Evolutionary conservation across 2,888 invertebrate species (phyloP), one percentile per base, ranked within the genome.

Genomic region (Ashinkailepas kermadecensis): DNA sequence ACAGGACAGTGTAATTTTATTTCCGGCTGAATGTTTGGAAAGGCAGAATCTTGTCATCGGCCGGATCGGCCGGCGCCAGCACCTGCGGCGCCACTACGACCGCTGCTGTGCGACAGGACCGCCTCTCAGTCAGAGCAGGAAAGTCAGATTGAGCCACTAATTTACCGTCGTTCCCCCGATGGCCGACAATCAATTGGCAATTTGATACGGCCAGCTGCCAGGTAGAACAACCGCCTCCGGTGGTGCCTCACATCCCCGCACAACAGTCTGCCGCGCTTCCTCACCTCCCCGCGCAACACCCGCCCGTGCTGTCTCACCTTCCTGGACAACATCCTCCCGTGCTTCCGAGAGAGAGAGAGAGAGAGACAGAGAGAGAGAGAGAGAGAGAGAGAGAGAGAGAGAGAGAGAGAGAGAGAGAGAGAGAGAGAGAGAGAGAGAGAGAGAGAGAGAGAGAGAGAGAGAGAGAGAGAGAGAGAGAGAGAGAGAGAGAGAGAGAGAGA

Each of bases 361-460:
- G 67, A 81, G 13, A 81, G 59, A 81, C 78, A 81, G 58, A 81
- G 62, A 74, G 56, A 81, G 39, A 82, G 62, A 74, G 67, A 78
- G 62, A 59, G 62, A 82, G 62, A 82, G 59, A 74, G 80, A 81
- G 70, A 81, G 64, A 82, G 78, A 82, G 78, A 81, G 70, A 82
- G 78, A 82, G 78, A 82, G 74, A 82, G 78, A 81, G 59, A 82
- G 62, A 82, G 74, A 82, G 62, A 82, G 67, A 81, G 70, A 82
- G 62, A 81, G 59, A 82, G 74, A 81, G 74, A 74, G 23, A 82
- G 80, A 81, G 23, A 74, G n/a, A 74, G 67, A 80, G 23, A 56
- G 9, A 80, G 67, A 54, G 23, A 13, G 57, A 80, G 57, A 64
- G 12, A 80, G 62, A 79, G 56, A 80, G 10, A 64, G 25, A 62